Base-by-base conservation (phyloP, 2,888 invertebrate species). In the Synergus japonicus region DNA sequence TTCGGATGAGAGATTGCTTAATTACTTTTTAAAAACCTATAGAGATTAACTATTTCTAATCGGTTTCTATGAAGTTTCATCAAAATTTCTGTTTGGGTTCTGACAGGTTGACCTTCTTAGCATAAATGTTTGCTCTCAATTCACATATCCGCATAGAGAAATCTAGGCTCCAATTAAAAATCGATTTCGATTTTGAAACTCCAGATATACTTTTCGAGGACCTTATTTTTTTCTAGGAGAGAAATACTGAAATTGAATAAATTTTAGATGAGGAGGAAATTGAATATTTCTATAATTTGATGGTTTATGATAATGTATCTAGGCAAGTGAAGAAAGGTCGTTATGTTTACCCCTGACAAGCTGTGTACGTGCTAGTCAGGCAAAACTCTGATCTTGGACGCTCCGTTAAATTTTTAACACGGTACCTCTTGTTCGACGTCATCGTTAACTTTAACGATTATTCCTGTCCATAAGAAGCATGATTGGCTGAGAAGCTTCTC, bases 361-460 rank as follows among this genome's bases (percentile, higher is more conserved):
- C 22, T 37, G 37, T 49, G 69, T 73, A 73, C 69, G 69, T 69
- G 69, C 69, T 22, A 54, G 37, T 37, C 37, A 29, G 22, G 69
- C 54, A 73, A 49, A 49, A 73, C 37, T 58, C 73, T 29, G 49
- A 54, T 54, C 73, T 73, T 73, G 73, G n/a, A 73, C 49, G 37
- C 73, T 12, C 29, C 37, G 69, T 73, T 73, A 18, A 49, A 69
- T 49, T 46, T 49, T 69, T 65, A 41, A 66, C 49, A 49, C 49
- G 37, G 22, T 73, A 49, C 49, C 49, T 29, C 69, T 73, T 49
- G 69, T 73, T 54, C 49, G 69, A 29, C 49, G 69, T 49, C 69
- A 73, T 73, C 37, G 54, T 73, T 73, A 73, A 73, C 73, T 73
- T 67, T 49, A 54, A 73, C 54, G 73, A 49, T 73, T 49, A 73